These are phyloP conservation scores for Oxytorus armatus DNA, from an alignment of 2,888 invertebrate genomes.

Conservation along the genomic window DNA sequence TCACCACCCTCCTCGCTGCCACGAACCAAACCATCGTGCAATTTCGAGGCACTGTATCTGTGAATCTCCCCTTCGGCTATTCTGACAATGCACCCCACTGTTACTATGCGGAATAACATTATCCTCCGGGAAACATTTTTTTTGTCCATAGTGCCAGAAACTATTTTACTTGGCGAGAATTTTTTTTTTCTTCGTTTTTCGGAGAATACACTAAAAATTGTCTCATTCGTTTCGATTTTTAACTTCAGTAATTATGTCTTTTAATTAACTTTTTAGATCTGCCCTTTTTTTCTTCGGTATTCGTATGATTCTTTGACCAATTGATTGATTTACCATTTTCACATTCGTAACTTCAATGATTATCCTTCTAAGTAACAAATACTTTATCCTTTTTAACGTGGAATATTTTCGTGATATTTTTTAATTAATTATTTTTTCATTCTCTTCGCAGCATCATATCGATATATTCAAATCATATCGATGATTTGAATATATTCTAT, in stretches of 20 bases:
- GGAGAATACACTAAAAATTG: slow-evolving; percentile 1
- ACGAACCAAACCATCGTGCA: slow-evolving; percentile 47
- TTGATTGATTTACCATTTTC: background rate
- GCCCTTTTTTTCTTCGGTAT: background rate
- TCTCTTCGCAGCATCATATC: too few species aligned
- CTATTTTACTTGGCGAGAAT: slow-evolving; percentile 21
- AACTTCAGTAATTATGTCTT: background rate
- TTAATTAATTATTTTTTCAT: slow-evolving; percentile 4
- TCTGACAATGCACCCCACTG: slow-evolving; percentile 7
- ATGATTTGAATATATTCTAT: slow-evolving; percentile 27
- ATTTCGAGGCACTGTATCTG: slow-evolving; percentile 40
- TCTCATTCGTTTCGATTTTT: background rate
- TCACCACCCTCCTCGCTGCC: slow-evolving; percentile 5
- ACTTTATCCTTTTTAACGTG: slow-evolving; percentile 19
- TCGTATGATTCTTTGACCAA: too few species aligned
- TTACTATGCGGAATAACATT: slow-evolving; percentile 34
- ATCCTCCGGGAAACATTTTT: slow-evolving; percentile 12
- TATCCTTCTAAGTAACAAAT: slow-evolving; percentile 14
- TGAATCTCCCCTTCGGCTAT: slow-evolving; percentile 22
- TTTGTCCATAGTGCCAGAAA: slow-evolving; percentile 15
- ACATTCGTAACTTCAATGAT: slow-evolving; percentile 12
- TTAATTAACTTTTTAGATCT: background rate
- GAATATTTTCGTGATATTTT: slow-evolving; percentile 23
- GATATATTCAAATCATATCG: too few species aligned
- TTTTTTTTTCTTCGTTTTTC: background rate